phyloP scores from a whole-genome alignment of 2,888 invertebrate genomes.

The Trichopria drosophilae region DNA sequence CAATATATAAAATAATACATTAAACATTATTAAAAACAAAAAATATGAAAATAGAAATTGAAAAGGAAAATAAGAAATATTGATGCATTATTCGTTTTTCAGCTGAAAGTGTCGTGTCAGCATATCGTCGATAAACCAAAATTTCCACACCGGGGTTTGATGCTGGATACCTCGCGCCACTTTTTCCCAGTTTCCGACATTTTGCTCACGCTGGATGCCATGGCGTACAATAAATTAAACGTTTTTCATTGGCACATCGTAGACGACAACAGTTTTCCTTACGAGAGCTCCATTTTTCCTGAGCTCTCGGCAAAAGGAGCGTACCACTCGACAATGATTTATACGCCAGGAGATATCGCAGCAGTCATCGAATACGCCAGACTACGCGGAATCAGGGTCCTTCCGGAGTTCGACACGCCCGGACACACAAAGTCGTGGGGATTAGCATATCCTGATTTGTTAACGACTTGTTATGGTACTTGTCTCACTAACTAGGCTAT shows the following conservation, averaged over 20 bases:
- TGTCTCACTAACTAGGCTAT: no score
- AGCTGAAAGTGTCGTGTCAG: conserved; percentile 71
- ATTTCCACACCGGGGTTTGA: conserved; percentile 79
- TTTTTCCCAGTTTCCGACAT: conserved; percentile 74
- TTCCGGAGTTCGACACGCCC: conserved; percentile 90
- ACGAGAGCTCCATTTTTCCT: conserved; percentile 76
- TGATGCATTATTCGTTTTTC: no score
- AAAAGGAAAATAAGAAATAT: no score
- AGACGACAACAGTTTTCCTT: conserved; percentile 92
- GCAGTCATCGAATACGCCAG: conserved; percentile 77
- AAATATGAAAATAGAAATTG: no score
- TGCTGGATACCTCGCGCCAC: conserved; percentile 87
- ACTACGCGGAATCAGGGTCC: conserved; percentile 79
- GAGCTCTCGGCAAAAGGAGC: conserved; percentile 69
- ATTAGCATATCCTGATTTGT: conserved; percentile 69
- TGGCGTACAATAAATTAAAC: conserved; percentile 90
- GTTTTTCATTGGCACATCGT: conserved; percentile 95
- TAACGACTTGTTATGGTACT: conserved; percentile 72
- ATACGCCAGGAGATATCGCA: conserved; percentile 67
- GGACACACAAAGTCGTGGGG: conserved; percentile 91
- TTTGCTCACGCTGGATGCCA: conserved; percentile 72
- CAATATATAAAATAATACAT: no score
- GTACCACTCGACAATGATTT: conserved; percentile 67
- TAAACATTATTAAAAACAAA: no score
- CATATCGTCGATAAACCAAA: conserved; percentile 75